These are phyloP conservation scores for Danio aesculapii DNA, from an alignment of 2,797 vertebrate species.

Conservation along the genomic window DNA sequence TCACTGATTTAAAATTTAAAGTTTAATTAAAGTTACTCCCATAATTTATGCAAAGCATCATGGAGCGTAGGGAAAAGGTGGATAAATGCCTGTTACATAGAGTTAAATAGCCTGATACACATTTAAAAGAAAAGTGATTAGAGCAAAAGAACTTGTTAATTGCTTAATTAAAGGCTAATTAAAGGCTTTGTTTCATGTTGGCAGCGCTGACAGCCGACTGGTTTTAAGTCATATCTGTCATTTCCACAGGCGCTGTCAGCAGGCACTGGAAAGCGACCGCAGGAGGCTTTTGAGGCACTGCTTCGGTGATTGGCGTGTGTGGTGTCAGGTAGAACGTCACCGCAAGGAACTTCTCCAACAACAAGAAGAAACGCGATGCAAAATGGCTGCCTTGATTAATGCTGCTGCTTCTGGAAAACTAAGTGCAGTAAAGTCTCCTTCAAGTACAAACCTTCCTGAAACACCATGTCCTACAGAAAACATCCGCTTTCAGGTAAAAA, in stretches of 20 bases:
- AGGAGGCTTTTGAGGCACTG: conserved; percentile 79
- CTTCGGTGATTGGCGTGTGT: conserved; percentile 85
- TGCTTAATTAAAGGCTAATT: conserved; percentile 25
- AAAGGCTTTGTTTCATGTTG: conserved; percentile 10
- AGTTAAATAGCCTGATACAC: conserved; percentile 3
- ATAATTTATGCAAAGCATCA: too few species aligned
- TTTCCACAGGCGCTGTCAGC: conserved; percentile 68
- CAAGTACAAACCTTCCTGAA: conserved; percentile 41
- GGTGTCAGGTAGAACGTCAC: conserved; percentile 77
- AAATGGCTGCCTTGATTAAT: conserved; percentile 86
- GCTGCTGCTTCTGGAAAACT: conserved; percentile 76
- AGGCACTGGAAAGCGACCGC: conserved; percentile 81
- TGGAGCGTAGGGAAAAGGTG: too few species aligned
- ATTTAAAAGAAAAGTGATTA: neutral
- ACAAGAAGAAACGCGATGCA: conserved; percentile 85
- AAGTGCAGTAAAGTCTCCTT: conserved; percentile 25
- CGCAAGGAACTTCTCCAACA: conserved; percentile 76
- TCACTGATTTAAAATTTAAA: too few species aligned
- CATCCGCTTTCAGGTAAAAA: conserved; percentile 62
- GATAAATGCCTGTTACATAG: neutral
- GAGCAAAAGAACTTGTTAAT: conserved; percentile 20
- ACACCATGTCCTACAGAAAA: conserved; percentile 42
- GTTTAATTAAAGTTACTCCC: too few species aligned
- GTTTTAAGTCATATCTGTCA: conserved; percentile 5
- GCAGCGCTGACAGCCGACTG: neutral